Evolutionary conservation across 2,797 vertebrate species (phyloP), one percentile per base, ranked within the genome.

Genomic region (Centroberyx gerrardi): DNA sequence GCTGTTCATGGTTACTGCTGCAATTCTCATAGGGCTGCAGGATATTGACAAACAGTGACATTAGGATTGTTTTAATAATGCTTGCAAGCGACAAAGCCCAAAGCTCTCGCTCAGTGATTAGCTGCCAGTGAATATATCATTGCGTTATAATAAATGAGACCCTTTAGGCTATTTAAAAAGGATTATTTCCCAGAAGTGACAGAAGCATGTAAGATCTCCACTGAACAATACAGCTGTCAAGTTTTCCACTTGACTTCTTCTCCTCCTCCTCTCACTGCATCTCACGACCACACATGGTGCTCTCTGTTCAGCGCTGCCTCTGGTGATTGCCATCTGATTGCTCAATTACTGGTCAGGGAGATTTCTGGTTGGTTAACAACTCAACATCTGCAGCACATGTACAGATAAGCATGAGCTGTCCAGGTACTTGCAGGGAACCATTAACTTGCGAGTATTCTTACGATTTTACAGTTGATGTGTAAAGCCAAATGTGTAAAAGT

Each of bases 61-160:
- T 29, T 13, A 48, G 33, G 83, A 83, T 93, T 88, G 78, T 87
- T 86, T 82, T 81, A 76, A 75, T 83, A 68, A 75, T 78, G 40
- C 72, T 90, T 68, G 75, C 69, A 68, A 84, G 70, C 84, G 83
- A 81, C 80, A 82, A 73, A 87, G 74, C 78, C 72, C 70, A 76
- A 69, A 73, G 83, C 82, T 71, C 76, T 0, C 70, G 52, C 74
- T 78, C 18, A 36, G 60, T 61, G 78, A 84, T 86, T 81, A 72
- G 9, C 38, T 40, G 38, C 9, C 28, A 33, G 59, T 65, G 78
- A 84, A 82, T 80, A 74, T 79, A 80, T 78, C 29, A 74, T 67
- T 80, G 56, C n/a, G 38, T 40, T 58, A 33, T 78, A 63, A 79
- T 74, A 74, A 84, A 69, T 38, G 22, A 80, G n/a, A 48, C 46